Percentiles rank a stretch among this genome's conserved stretches.
These are phyloP conservation scores for Sipha flava DNA, from an alignment of 1,140 invertebrate genomes.

Conservation along the genomic window DNA sequence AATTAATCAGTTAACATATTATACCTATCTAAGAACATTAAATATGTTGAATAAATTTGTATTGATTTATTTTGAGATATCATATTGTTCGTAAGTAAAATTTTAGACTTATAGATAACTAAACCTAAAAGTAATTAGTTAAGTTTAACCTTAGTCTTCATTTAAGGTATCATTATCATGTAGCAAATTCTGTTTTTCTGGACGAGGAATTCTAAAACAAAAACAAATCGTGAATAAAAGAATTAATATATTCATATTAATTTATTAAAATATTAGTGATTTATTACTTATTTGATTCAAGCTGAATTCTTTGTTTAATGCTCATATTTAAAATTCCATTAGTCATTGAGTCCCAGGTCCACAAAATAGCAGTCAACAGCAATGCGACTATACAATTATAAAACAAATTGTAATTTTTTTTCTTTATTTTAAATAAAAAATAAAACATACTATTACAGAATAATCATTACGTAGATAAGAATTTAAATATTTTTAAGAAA, in stretches of 20 bases:
- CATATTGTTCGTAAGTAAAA: background rate
- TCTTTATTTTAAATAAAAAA: no score
- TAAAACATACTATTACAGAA: no score
- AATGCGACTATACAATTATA: constrained; percentile 61
- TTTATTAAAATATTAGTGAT: background rate
- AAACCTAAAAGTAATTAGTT: background rate
- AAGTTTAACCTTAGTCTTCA: background rate
- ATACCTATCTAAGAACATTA: no score
- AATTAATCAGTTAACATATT: no score
- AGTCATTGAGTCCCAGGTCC: constrained; percentile 59
- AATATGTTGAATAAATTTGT: background rate
- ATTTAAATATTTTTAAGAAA: no score
- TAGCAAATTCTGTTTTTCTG: constrained; percentile 4
- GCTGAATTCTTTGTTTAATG: constrained; percentile 50
- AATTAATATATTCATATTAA: background rate
- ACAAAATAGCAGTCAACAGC: constrained; percentile 62
- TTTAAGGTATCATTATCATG: background rate
- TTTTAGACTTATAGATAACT: background rate
- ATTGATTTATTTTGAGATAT: background rate
- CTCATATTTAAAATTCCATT: constrained; percentile 75
- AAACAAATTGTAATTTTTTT: constrained; percentile 29
- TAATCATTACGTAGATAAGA: no score
- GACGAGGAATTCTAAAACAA: background rate
- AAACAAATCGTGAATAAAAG: background rate
- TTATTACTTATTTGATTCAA: background rate